phyloP scores from a whole-genome alignment of 1,140 invertebrate genomes.

The Grapholita molesta region DNA sequence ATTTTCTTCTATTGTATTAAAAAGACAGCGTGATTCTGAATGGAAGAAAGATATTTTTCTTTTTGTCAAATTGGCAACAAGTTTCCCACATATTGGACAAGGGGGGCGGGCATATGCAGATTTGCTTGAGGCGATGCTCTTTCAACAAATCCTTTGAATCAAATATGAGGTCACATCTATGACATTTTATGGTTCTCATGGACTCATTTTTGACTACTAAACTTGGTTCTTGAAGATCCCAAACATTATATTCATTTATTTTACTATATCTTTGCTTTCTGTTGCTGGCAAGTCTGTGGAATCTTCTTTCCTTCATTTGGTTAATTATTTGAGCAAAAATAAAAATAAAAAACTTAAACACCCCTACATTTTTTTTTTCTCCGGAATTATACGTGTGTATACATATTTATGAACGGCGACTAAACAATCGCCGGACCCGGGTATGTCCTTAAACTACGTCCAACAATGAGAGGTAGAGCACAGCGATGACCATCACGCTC shows the following conservation, averaged over 20 bases:
- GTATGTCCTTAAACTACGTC: too few relatives aligned
- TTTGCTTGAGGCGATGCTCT: neutral
- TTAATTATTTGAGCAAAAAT: neutral
- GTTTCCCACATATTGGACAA: conserved; percentile 14
- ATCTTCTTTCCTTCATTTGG: neutral
- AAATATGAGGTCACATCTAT: neutral
- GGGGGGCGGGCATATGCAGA: neutral
- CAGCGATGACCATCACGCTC: too few relatives aligned
- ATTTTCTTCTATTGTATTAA: too few relatives aligned
- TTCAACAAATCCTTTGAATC: neutral
- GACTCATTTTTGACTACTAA: neutral
- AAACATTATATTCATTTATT: neutral
- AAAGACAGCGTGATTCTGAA: too few relatives aligned
- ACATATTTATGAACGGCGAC: too few relatives aligned
- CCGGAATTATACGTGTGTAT: too few relatives aligned
- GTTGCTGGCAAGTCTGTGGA: neutral
- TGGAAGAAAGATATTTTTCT: too few relatives aligned
- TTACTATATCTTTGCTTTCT: neutral
- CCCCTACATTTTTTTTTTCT: too few relatives aligned
- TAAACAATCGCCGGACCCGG: too few relatives aligned
- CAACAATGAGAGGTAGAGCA: too few relatives aligned
- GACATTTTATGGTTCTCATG: neutral
- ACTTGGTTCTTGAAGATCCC: neutral
- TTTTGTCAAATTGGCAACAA: neutral
- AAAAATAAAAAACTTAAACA: too few relatives aligned